Base-by-base conservation (phyloP, 2,888 invertebrate species). In the Drosophila formosana region DNA sequence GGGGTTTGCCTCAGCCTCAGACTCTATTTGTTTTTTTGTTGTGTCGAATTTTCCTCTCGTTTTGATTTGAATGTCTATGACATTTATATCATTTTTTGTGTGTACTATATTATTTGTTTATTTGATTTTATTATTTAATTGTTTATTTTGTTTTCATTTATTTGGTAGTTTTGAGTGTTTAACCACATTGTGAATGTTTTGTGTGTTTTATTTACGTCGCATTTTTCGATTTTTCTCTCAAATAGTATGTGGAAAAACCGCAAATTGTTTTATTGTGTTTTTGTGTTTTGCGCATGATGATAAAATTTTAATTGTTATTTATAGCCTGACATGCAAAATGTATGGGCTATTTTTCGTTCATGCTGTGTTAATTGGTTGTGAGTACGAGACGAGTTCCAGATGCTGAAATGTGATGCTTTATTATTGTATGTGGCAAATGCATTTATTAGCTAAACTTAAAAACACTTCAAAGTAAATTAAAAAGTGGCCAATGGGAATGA, bases 231-330 rank as follows among this genome's bases (percentile, higher is more conserved):
- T 73, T 68, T 63, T 53, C 11, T 32, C 39, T 43, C 61, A 47
- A 50, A 56, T 66, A 56, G 46, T 67, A 55, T 72, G 66, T 67
- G 60, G 26, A 72, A 79, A 72, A 69, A 64, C 82, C 82, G 56
- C 87, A 83, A 86, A 81, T 77, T 75, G 84, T 83, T 83, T 86
- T 81, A 83, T 83, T 72, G 67, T 66, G 46, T 57, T 46, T 28
- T 18, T 50, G 57, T 57, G 49, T 66, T 79, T 66, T 69, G 56
- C 43, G 52, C 58, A 75, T 66, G 75, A 46, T 56, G 49, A 68
- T 84, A 50, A 47, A 82, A 73, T 70, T 78, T 71, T 84, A 83
- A 83, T 87, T 83, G 84, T 72, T 80, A 66, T 83, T 80, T 73
- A 86, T 81, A 45, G 69, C 30, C 23, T 1, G 56, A 47, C 57